Conservation (phyloP, 2,888 invertebrate genomes). For the Melanostoma mellinum region DNA sequence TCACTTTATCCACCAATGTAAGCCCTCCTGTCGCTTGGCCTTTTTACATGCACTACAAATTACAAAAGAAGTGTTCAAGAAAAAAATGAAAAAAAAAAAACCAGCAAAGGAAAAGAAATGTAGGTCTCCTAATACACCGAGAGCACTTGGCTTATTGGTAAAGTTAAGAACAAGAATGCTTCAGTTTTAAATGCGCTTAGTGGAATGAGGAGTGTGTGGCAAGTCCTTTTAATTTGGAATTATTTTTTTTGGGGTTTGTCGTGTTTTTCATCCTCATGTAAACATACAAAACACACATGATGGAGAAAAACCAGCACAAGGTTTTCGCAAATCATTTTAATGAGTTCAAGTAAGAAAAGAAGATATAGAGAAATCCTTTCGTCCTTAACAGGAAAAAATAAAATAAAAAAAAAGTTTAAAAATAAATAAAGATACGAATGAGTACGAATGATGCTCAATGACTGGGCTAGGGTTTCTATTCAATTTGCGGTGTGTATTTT, state of each 20-base stretch:
- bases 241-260: constrained; percentile 40
- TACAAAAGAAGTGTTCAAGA: constrained; percentile 4
- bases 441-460: constrained; percentile 20
- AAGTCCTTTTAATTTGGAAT: constrained; percentile 43
- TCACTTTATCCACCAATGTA: background rate
- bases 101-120: too few relatives aligned
- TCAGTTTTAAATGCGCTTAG: constrained; percentile 29
- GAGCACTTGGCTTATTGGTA: constrained; percentile 65
- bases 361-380: constrained; percentile 24
- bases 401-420: background rate
- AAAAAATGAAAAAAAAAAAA: constrained; percentile 12
- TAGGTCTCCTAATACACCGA: constrained; percentile 26
- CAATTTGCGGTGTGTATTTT: constrained; percentile 64
- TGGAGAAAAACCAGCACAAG: constrained; percentile 19
- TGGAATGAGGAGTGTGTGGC: background rate
- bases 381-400: constrained; percentile 20
- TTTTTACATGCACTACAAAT: constrained; percentile 23
- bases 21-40: constrained; percentile 35
- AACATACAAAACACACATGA: background rate
- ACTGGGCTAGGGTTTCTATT: constrained; percentile 49
- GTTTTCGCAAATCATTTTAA: constrained; percentile 67
- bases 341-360: constrained; percentile 61
- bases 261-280: constrained; percentile 1
- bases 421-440: constrained; percentile 11
- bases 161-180: constrained; percentile 60